Conservation (phyloP, 2,888 invertebrate species). For the Antheraea assamensis region DNA sequence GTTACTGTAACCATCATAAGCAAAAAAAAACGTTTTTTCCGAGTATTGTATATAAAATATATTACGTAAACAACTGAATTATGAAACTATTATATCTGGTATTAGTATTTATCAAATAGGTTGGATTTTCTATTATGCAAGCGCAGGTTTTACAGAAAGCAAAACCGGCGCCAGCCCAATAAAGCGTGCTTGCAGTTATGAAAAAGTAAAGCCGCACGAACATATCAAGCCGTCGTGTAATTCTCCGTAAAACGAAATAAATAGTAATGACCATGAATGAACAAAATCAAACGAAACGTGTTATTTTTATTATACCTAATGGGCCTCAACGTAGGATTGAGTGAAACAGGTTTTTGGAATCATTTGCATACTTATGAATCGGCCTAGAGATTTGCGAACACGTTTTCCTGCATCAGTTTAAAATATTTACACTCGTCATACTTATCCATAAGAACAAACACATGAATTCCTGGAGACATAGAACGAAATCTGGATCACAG, state of each 20-base stretch:
- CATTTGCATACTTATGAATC: background rate
- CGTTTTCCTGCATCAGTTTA: background rate
- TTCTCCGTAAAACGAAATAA: conserved; percentile 47
- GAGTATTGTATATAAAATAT: conserved; percentile 13
- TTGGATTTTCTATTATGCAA: conserved; percentile 50
- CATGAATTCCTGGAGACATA: background rate
- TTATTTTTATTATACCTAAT: background rate
- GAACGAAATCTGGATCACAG: too few relatives aligned
- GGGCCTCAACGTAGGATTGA: background rate
- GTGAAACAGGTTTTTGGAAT: background rate
- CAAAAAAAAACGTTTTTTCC: background rate
- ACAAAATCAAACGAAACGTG: conserved; percentile 35
- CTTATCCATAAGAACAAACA: background rate
- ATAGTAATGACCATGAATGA: conserved; percentile 56
- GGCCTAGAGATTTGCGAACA: conserved; percentile 3
- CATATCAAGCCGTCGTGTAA: conserved; percentile 50
- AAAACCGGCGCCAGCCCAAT: conserved; percentile 33
- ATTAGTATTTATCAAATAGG: conserved; percentile 39
- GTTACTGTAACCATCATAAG: too few relatives aligned
- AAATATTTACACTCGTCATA: background rate
- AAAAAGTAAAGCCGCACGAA: conserved; percentile 45
- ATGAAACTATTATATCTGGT: conserved; percentile 33
- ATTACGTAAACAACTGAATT: conserved; percentile 25
- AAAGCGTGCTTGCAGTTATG: conserved; percentile 26
- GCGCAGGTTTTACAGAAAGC: conserved; percentile 46